Conservation (phyloP, 2,113 vertebrate species). For the Petaurus breviceps region DNA sequence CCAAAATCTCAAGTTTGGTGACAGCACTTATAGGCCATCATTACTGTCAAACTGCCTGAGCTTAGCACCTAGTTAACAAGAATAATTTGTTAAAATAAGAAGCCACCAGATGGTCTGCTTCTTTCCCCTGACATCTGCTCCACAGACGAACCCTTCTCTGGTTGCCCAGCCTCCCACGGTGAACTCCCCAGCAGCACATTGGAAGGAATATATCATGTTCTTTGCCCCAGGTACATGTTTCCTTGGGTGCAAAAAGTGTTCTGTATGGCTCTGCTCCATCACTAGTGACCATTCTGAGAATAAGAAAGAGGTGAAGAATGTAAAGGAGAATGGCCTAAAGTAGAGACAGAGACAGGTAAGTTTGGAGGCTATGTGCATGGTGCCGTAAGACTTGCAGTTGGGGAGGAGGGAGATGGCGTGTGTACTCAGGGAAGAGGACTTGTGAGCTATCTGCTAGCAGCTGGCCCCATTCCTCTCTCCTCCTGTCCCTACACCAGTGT, state of each 20-base stretch:
- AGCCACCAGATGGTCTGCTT: neutral
- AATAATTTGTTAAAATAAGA: constrained; percentile 4
- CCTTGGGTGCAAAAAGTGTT: neutral
- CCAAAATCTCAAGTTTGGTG: neutral
- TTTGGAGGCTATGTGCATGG: neutral
- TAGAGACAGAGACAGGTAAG: neutral
- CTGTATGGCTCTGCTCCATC: neutral
- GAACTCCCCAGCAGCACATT: neutral
- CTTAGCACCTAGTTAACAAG: neutral
- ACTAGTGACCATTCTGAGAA: neutral
- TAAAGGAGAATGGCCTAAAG: neutral
- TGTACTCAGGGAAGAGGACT: neutral
- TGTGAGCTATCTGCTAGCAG: neutral
- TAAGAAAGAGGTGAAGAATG: neutral
- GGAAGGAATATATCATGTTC: neutral
- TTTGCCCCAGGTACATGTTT: neutral
- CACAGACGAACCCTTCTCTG: neutral
- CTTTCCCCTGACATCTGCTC: neutral
- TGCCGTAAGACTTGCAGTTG: neutral
- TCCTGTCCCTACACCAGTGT: neutral
- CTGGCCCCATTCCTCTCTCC: neutral
- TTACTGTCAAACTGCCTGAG: neutral
- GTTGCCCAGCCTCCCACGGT: neutral
- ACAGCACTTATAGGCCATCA: neutral
- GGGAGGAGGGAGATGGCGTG: accelerated